Base-by-base conservation (phyloP, 2,113 vertebrate genomes). In the Morone saxatilis region DNA sequence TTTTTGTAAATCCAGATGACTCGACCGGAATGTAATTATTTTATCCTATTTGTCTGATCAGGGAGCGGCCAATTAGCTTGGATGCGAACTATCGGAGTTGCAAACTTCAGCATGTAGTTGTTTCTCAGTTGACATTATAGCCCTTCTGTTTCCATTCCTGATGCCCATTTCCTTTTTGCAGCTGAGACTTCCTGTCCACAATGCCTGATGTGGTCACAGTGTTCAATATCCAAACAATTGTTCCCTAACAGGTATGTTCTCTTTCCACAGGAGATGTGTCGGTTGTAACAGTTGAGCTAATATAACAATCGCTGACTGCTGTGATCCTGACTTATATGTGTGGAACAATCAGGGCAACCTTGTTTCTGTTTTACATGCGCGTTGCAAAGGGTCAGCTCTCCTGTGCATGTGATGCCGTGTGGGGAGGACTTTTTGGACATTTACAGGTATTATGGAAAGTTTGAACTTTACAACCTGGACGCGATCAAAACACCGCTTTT, bases 101-200 rank as follows among this genome's bases (percentile, higher is more conserved):
- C 50, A 72, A 40, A 59, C 31, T 36, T 6, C 2, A 17, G n/a
- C 22, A 36, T 66, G 25, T 56, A 40, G 74, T 72, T 74, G 41
- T 61, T 75, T 79, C 68, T 25, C n/a, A 74, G 36, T 31, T 71
- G 57, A 47, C n/a, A 57, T 76, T 67, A 90, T 51, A 84, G 53
- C 45, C 31, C 60, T 87, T 94, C 93, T 93, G 78, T 89, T 92
- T 80, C 84, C 84, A 80, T 77, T 81, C 61, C 71, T 71, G 69
- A 84, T 90, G 83, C 76, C 89, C 59, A 10, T 91, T 94, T 95
- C 92, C 93, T 88, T 51, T 82, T 74, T 81, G 81, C 84, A 81
- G 78, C 87, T 81, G 91, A 78, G 20, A 80, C 85, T 93, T 95
- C 93, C 93, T 91, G 82, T 88, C 78, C 73, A 76, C 78, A 78